A percentile compares a stretch with the other conserved stretches of the same genome.
phyloP scores from a whole-genome alignment of 2,888 invertebrate genomes.

The Dasysyrphus albostriatus region DNA sequence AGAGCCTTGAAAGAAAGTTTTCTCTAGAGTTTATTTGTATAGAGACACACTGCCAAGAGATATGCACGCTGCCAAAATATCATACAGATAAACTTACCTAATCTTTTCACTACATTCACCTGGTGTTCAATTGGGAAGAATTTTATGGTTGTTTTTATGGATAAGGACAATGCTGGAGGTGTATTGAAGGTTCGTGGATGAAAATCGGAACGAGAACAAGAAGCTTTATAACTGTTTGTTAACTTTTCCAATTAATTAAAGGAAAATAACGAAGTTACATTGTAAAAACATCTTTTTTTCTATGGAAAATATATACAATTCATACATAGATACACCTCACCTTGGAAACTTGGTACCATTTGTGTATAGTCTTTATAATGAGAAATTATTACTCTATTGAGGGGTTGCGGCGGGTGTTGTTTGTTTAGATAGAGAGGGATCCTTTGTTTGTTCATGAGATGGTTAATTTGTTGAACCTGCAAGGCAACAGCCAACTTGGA shows the following conservation, averaged over 20 bases:
- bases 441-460: neutral
- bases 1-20: constrained; percentile 35
- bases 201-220: neutral
- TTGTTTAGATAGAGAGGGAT: neutral
- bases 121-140: constrained; percentile 18
- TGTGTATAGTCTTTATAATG: constrained; percentile 57
- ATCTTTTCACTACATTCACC: constrained; percentile 19
- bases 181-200: neutral
- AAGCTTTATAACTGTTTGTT: constrained; percentile 47
- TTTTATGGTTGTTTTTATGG: constrained; percentile 16
- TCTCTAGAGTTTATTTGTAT: neutral
- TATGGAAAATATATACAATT: no score
- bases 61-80: neutral
- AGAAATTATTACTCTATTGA: constrained; percentile 56
- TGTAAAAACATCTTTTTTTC: constrained; percentile 16
- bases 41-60: constrained; percentile 14
- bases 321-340: constrained; percentile 28
- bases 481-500: neutral
- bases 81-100: constrained; percentile 33
- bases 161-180: constrained; percentile 14
- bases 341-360: neutral
- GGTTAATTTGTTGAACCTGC: constrained; percentile 35
- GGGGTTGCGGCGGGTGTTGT: neutral
- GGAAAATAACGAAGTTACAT: constrained; percentile 13
- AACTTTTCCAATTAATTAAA: constrained; percentile 69